A percentile compares a stretch with the other conserved stretches of the same genome.
Conservation (phyloP, 2,797 vertebrate genomes). For the Rhabdomys pumilio region DNA sequence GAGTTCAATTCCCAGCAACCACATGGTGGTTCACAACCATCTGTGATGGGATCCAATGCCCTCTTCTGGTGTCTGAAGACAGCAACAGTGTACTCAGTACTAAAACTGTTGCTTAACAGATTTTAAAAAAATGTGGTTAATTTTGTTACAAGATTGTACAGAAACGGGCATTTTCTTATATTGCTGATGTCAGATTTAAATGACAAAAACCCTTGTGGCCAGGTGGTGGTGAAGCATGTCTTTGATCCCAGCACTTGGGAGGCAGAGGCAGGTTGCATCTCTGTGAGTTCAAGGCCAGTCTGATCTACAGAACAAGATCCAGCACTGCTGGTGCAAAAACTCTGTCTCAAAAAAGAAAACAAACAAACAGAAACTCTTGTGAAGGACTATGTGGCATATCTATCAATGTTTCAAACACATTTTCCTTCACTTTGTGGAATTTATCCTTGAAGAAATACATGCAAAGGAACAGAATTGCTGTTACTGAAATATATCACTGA, state of each 20-base stretch:
- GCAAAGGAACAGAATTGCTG: not conserved
- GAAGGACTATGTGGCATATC: not conserved
- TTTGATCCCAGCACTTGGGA: not conserved
- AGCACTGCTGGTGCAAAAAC: not conserved
- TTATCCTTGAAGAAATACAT: slow-evolving; percentile 28
- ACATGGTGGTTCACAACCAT: no score
- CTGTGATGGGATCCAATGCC: no score
- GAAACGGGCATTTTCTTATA: slow-evolving; percentile 49
- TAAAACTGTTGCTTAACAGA: slow-evolving; percentile 16
- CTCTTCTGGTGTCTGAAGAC: no score
- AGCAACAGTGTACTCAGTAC: no score
- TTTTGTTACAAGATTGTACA: slow-evolving; percentile 54
- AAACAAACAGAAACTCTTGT: not conserved
- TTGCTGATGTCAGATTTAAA: slow-evolving; percentile 37
- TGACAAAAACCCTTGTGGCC: not conserved
- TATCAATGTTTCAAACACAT: slow-evolving; percentile 51
- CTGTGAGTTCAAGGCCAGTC: not conserved
- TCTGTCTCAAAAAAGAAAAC: not conserved
- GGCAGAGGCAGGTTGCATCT: not conserved
- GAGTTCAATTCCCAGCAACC: no score
- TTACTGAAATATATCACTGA: not conserved
- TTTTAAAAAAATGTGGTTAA: slow-evolving; percentile 36
- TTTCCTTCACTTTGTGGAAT: slow-evolving; percentile 34
- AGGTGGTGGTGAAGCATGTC: not conserved
- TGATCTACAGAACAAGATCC: not conserved